These are phyloP conservation scores for Tortrix viridana DNA, from an alignment of 2,888 invertebrate species.

Conservation along the genomic window DNA sequence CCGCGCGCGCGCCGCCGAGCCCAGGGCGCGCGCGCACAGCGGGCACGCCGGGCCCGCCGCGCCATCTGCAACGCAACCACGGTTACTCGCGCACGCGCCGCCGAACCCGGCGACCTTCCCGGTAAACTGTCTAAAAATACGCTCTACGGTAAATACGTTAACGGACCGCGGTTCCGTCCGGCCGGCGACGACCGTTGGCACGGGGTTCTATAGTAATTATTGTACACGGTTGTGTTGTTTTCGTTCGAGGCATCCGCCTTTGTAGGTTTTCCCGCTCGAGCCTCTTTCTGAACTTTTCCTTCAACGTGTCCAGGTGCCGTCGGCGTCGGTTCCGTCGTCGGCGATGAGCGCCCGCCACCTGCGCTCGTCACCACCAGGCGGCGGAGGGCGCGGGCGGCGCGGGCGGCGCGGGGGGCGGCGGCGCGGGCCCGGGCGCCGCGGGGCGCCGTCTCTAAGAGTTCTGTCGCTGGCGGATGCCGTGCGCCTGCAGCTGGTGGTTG, in stretches of 20 bases:
- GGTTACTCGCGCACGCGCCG: constrained; percentile 67
- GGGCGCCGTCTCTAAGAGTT: constrained; percentile 80
- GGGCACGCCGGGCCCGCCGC: constrained; percentile 84
- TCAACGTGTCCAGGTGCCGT: constrained; percentile 24
- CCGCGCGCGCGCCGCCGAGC: constrained; percentile 87
- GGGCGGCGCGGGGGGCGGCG: constrained; percentile 43
- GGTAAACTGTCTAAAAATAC: constrained; percentile 70
- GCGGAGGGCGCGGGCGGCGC: constrained; percentile 41
- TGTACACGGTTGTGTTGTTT: not conserved
- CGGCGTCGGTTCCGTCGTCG: constrained; percentile 34
- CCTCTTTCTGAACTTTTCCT: not conserved
- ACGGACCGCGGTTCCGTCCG: not conserved
- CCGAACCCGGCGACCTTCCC: constrained; percentile 52
- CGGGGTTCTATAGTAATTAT: constrained; percentile 4
- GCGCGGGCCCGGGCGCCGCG: constrained; percentile 51
- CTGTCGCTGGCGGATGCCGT: constrained; percentile 89
- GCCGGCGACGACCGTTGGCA: constrained; percentile 1
- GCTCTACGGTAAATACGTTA: not conserved
- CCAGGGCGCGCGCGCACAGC: constrained; percentile 87
- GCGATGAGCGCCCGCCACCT: constrained; percentile 38
- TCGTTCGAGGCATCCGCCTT: not conserved
- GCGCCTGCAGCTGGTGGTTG: constrained; percentile 90
- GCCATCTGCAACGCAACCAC: constrained; percentile 86
- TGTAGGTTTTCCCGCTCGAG: constrained; percentile 9
- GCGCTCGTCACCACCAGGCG: constrained; percentile 43